Base-by-base conservation (phyloP, 1,140 invertebrate species). In the Calephelis nemesis region DNA sequence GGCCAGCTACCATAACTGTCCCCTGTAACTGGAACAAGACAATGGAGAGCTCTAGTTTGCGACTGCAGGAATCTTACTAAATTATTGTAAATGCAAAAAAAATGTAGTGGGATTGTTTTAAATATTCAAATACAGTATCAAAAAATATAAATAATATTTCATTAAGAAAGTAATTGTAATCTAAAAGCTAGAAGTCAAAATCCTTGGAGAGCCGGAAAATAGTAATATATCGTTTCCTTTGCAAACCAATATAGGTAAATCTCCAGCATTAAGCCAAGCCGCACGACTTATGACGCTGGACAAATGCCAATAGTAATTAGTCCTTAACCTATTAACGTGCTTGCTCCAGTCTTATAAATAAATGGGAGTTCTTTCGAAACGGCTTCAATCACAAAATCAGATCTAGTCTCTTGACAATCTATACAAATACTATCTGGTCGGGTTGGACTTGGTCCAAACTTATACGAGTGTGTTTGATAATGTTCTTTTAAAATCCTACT, bases 271-370 rank as follows among this genome's bases (percentile, higher is more conserved):
- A 58, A 58, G 54, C 54, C 54, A 58, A 12, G 9, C 52, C 19
- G 52, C 52, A 39, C 15, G 10, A 7, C 30, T 58, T 12, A 39
- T 30, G 15, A 58, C 42, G 54, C 54, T 58, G 54, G 54, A 58
- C 54, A 58, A 10, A 19, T 0, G 54, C 54, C 54, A 58, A 58
- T 12, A 58, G 54, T 58, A 58, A 58, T 58, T 58, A 58, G 54
- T 58, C 54, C 54, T 58, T 58, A 30, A 58, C 54, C 54, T 58
- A 39, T 58, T 58, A 58, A 58, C 54, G 54, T 54, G 50, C 15
- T 30, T 30, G 54, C 54, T 58, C 52, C 52, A 54, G 52, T 54
- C 19, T 54, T 54, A 54, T 54, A 54, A 54, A 54, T 54, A 54
- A 54, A 54, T 54, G 49, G 52, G 15, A 19, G 13, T 54, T 54